phyloP scores from a whole-genome alignment of 64 coral and sea anemone genomes.

The Platygyra sinensis region DNA sequence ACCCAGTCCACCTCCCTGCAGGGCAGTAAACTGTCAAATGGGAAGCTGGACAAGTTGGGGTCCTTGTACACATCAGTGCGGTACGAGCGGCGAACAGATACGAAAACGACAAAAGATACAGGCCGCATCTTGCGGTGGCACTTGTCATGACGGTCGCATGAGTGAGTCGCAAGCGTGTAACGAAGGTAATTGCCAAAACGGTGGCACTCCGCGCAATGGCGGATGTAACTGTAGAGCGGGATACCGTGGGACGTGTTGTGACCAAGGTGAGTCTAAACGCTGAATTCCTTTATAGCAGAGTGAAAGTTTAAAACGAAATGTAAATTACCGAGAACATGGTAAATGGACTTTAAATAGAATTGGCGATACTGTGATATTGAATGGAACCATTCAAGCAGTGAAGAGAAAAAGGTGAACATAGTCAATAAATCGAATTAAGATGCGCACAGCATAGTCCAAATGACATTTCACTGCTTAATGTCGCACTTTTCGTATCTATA shows the following conservation, averaged over 20 bases:
- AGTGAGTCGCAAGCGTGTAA: not conserved
- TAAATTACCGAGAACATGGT: no score
- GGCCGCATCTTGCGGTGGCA: not conserved
- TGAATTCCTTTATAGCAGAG: no score
- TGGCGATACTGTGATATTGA: no score
- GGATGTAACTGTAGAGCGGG: not conserved
- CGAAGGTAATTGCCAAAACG: not conserved
- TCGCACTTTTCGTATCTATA: no score
- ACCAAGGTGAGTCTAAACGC: not conserved
- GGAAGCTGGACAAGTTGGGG: slow-evolving; percentile 25
- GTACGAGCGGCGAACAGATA: not conserved
- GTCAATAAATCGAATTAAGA: no score
- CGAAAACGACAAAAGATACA: not conserved
- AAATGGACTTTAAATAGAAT: no score
- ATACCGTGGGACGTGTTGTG: not conserved
- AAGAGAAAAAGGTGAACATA: no score
- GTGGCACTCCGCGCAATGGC: not conserved
- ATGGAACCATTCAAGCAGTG: no score
- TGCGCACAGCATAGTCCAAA: no score
- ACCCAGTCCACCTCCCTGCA: not conserved
- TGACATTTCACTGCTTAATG: no score
- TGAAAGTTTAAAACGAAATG: no score
- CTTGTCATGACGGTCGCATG: not conserved
- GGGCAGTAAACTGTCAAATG: slow-evolving; percentile 9
- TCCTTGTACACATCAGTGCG: not conserved